Evolutionary conservation across 53 echinoderm and acorn worm genomes (phyloP).

Genomic region (Crossaster papposus): DNA sequence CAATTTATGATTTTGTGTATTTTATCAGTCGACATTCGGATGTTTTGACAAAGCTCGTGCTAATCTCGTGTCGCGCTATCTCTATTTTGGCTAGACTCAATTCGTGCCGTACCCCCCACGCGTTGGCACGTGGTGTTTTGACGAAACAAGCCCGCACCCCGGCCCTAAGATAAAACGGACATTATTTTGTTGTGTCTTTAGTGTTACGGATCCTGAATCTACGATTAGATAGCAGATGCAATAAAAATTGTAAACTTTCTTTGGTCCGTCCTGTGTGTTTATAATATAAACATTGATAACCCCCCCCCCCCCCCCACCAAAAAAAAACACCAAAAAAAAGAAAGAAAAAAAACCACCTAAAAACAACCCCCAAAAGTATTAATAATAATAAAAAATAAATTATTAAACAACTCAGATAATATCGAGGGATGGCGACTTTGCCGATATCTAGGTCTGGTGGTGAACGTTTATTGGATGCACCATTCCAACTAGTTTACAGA

Average conservation of each 20-base stretch:
- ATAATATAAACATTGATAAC: no score
- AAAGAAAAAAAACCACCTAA: no score
- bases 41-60: slow-evolving; percentile 14
- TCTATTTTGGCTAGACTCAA: slow-evolving; percentile 16
- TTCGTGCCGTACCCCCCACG: neutral
- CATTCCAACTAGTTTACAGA: no score
- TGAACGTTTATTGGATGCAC: no score
- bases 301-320: no score
- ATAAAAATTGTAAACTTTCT: neutral
- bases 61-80: neutral
- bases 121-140: slow-evolving; percentile 17
- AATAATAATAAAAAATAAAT: no score
- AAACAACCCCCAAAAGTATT: no score
- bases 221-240: no score
- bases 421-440: no score
- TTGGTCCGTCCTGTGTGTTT: neutral
- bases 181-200: neutral
- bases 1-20: neutral
- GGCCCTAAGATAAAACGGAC: neutral
- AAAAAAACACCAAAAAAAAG: no score
- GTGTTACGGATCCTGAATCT: neutral
- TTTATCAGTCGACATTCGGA: neutral
- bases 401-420: no score
- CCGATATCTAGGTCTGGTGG: no score
- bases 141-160: neutral